phyloP scores from a whole-genome alignment of 2,113 vertebrate species.

The Marmota flaviventris region DNA sequence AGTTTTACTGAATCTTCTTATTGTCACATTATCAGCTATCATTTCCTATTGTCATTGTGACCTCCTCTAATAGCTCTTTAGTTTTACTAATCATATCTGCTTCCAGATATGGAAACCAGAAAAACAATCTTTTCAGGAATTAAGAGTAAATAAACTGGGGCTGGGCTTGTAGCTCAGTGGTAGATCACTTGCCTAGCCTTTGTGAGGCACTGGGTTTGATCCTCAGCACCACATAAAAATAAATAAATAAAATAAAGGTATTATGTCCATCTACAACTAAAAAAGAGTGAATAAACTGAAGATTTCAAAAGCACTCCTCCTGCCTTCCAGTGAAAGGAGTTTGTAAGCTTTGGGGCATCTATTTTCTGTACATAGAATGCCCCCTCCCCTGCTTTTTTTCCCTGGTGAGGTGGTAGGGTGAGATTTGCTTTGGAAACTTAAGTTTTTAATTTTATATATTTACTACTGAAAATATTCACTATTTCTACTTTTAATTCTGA shows the following conservation, averaged over 20 bases:
- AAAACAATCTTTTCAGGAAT: slow-evolving; percentile 52
- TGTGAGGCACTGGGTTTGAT: no score
- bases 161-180: no score
- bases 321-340: neutral
- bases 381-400: neutral
- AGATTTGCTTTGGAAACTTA: slow-evolving; percentile 26
- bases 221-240: neutral
- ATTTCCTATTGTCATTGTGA: neutral
- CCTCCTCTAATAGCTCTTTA: slow-evolving; percentile 28
- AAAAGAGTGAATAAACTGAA: slow-evolving; percentile 24
- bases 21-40: neutral
- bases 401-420: neutral
- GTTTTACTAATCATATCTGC: neutral
- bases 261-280: no score
- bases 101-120: slow-evolving; percentile 43
- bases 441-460: neutral
- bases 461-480: slow-evolving; percentile 13
- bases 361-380: neutral
- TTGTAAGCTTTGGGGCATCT: neutral
- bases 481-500: slow-evolving; percentile 4
- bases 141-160: slow-evolving; percentile 36
- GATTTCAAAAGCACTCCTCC: neutral
- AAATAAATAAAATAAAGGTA: no score
- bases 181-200: no score
- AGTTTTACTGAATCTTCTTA: slow-evolving; percentile 13